Evolutionary conservation across 1,140 invertebrate genomes (phyloP), one percentile per base, ranked within the genome.

Genomic region (Myzus persicae): DNA sequence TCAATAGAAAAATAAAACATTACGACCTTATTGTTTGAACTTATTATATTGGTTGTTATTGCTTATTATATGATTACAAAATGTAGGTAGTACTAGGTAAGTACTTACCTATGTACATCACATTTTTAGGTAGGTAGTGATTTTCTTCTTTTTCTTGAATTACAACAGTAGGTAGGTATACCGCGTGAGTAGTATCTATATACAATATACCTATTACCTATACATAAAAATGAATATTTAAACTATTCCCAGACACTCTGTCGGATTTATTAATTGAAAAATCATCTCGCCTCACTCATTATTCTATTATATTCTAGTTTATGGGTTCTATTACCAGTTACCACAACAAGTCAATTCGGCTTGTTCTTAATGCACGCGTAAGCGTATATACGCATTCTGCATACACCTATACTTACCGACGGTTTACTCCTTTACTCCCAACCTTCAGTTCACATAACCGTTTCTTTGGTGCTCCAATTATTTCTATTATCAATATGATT

Each of bases 91-190:
- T n/a, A n/a, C n/a, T n/a, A n/a, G n/a, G n/a, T 31, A n/a, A 0
- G n/a, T 76, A 76, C 3, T 4, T 59, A 31, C 14, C 14, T n/a
- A 76, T 5, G 4, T 76, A 76, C 1, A 76, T n/a, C 1, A 18
- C 2, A 76, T n/a, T 18, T 76, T 7, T 76, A n/a, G 1, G 59
- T 76, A 76, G 6, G n/a, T 76, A 76, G 14, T 67, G 31, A n/a
- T 67, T 67, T 67, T 67, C 59, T 67, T n/a, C n/a, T 76, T n/a
- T n/a, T n/a, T 76, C n/a, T n/a, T 76, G 59, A n/a, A 67, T 67
- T n/a, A 67, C 59, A 76, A 5, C 14, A n/a, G 31, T n/a, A n/a
- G n/a, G n/a, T n/a, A n/a, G n/a, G n/a, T n/a, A n/a, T n/a, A n/a
- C n/a, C n/a, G n/a, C n/a, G n/a, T n/a, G n/a, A n/a, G n/a, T n/a